Evolutionary conservation across 2,888 invertebrate species (phyloP).

Genomic region (Clitarchus hookeri): DNA sequence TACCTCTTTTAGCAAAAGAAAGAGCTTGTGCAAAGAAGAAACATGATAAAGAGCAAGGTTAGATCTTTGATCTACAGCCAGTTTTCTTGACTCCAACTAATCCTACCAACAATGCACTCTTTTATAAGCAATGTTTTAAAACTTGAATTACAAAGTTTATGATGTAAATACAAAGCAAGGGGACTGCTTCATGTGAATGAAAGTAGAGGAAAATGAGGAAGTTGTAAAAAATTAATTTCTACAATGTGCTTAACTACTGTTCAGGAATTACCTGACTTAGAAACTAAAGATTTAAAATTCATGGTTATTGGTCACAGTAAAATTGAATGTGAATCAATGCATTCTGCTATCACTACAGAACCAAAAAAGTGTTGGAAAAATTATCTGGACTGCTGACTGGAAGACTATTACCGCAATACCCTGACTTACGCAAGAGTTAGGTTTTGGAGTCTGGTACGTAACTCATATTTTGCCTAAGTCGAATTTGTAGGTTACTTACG

Average conservation of each 20-base stretch:
- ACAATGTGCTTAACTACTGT: neutral
- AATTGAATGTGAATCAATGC: neutral
- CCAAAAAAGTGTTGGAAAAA: no score
- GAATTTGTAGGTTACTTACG: no score
- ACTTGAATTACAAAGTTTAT: neutral
- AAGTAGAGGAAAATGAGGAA: neutral
- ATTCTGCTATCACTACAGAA: no score
- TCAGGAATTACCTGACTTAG: neutral
- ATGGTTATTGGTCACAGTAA: neutral
- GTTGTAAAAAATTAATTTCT: neutral
- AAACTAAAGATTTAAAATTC: neutral
- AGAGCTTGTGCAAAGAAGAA: neutral
- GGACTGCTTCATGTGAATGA: neutral
- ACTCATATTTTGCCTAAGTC: no score
- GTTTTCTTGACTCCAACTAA: neutral
- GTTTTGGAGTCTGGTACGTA: no score
- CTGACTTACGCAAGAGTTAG: no score
- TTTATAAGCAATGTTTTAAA: neutral
- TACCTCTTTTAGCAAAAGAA: neutral
- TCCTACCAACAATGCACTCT: constrained; percentile 10
- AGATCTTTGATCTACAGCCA: constrained; percentile 19
- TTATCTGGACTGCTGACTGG: no score
- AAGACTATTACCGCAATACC: no score
- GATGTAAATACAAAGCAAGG: neutral
- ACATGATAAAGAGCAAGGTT: constrained; percentile 14